Percentiles rank a stretch among this genome's conserved stretches.
Evolutionary conservation across 1,140 invertebrate species (phyloP).

Genomic region (Drosophila setifemur): DNA sequence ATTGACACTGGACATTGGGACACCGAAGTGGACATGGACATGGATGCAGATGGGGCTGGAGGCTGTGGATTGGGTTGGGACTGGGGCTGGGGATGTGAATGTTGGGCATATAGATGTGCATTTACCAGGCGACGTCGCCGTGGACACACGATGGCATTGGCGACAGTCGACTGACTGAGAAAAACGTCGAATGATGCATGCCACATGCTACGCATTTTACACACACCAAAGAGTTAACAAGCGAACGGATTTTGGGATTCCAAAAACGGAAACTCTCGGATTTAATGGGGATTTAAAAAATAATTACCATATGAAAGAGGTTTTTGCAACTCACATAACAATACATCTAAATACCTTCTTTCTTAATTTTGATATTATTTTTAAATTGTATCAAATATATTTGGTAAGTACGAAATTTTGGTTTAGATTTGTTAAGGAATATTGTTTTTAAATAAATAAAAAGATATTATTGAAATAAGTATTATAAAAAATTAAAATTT

Average conservation of each 20-base stretch:
- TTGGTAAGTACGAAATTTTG: too few species aligned
- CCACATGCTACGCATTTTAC: slow-evolving; percentile 52
- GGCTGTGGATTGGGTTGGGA: neutral
- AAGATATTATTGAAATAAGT: too few species aligned
- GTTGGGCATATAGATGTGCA: neutral
- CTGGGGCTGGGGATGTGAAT: neutral
- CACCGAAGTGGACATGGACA: slow-evolving; percentile 31
- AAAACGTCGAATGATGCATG: slow-evolving; percentile 58
- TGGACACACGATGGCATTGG: slow-evolving; percentile 21
- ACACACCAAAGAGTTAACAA: slow-evolving; percentile 8
- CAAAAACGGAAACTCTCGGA: neutral
- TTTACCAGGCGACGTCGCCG: slow-evolving; percentile 1
- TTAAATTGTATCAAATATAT: too few species aligned
- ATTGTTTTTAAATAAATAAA: too few species aligned
- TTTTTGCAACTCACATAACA: too few species aligned
- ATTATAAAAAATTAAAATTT: neutral
- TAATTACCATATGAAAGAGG: too few species aligned
- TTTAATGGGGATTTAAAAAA: neutral
- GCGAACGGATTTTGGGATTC: slow-evolving; percentile 1
- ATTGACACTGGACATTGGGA: slow-evolving; percentile 57
- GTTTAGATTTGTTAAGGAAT: too few species aligned
- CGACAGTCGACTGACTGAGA: slow-evolving; percentile 50
- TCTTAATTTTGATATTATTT: too few species aligned
- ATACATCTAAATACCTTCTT: too few species aligned
- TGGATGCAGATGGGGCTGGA: slow-evolving; percentile 1